These are phyloP conservation scores for Hydrocynus forskahlii DNA, from an alignment of 2,797 vertebrate genomes.

Conservation along the genomic window DNA sequence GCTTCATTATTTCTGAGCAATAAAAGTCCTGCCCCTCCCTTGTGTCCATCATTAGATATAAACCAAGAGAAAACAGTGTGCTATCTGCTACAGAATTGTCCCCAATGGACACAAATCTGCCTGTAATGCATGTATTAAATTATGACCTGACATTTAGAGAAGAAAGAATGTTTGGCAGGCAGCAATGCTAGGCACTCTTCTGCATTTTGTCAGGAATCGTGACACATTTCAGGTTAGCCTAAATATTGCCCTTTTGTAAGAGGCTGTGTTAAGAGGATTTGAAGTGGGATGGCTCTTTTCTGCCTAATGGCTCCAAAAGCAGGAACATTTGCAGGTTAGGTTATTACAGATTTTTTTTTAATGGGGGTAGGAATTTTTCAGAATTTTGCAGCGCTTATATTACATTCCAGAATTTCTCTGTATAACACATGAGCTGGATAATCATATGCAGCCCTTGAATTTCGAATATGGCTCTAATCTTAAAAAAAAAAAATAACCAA, in stretches of 20 bases:
- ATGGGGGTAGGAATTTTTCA: neutral
- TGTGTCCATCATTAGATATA: neutral
- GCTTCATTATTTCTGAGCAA: neutral
- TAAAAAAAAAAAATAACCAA: too few species aligned
- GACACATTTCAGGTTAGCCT: neutral
- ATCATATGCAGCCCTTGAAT: neutral
- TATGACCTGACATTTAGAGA: neutral
- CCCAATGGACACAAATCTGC: constrained; percentile 7
- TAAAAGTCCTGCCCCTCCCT: neutral
- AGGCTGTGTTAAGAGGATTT: constrained; percentile 2
- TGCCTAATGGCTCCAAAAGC: neutral
- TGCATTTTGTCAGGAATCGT: too few species aligned
- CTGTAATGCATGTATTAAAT: constrained; percentile 16
- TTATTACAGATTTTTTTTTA: neutral
- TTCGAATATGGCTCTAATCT: too few species aligned
- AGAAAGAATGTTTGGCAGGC: neutral
- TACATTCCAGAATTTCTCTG: neutral
- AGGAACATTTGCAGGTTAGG: neutral
- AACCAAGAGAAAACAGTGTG: neutral
- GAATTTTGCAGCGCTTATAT: neutral
- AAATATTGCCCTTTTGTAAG: neutral
- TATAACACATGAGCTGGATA: neutral
- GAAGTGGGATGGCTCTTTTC: neutral
- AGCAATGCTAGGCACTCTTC: neutral
- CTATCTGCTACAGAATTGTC: neutral